Base-by-base conservation (phyloP, 2,888 invertebrate genomes). In the Epinotia nisella region DNA sequence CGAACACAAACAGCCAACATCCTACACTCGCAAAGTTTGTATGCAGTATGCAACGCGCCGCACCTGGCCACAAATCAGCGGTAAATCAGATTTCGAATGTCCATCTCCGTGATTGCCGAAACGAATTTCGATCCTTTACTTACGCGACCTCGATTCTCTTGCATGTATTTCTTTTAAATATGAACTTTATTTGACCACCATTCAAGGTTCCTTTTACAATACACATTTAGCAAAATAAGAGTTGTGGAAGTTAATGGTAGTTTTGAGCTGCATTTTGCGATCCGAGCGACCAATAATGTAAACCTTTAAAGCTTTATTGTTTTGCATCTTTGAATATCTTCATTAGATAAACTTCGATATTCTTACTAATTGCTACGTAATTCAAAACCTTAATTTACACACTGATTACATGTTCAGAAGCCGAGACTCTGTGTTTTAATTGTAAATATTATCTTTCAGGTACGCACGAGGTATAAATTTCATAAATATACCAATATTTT, bases 51-150 rank as follows among this genome's bases (percentile, higher is more conserved):
- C 70, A 59, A 68, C 68, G 75, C 76, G 77, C 78, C 75, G 75
- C 76, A 83, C 81, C 84, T 82, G 83, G 83, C 91, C 91, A 88
- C 91, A 92, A 92, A 91, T 91, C 91, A 91, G 89, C 82, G 89
- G 89, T 88, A 90, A 92, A 91, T 92, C 92, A 89, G 88, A 91
- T 92, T 91, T 87, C 84, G 87, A 87, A 83, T 86, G 87, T 84
- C 84, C 86, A 85, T 86, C 83, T 81, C 81, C 87, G 87, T 90
- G 90, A 92, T 91, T 91, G 90, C 89, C 84, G 89, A 85, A 89
- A 82, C 82, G 81, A 82, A 83, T 82, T 77, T 76, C 76, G 66
- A 76, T 76, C 64, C 69, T 66, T 73, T 74, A 60, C 60, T 71
- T 74, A 65, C 60, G 65, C 55, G 65, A 74, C 67, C 64, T 70